These are phyloP conservation scores for Hirundo rustica DNA, from an alignment of 2,797 vertebrate species.

Conservation along the genomic window DNA sequence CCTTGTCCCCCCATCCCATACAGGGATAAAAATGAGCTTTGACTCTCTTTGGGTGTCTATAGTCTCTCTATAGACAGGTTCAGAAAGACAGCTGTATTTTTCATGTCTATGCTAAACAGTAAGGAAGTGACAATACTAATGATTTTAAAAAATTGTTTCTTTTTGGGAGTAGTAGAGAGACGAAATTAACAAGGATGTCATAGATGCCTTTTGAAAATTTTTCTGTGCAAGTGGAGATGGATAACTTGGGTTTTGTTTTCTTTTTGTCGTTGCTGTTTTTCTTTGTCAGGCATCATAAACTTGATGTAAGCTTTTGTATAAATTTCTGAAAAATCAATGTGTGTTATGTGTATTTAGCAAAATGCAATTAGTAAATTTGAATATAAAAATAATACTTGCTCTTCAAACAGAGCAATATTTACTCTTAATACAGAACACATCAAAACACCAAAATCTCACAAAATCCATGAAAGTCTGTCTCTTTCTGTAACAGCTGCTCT, in stretches of 20 bases:
- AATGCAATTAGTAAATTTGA: background rate
- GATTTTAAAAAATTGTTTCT: background rate
- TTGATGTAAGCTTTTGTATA: background rate
- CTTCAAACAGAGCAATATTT: background rate
- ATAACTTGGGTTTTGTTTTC: background rate
- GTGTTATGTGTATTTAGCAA: background rate
- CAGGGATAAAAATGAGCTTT: background rate
- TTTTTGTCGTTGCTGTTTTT: background rate
- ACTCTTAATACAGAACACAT: background rate
- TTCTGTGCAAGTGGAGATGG: background rate
- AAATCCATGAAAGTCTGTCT: background rate
- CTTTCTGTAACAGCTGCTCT: background rate
- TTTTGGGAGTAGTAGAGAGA: background rate
- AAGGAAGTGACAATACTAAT: background rate
- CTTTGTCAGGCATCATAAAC: background rate
- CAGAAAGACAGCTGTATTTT: background rate
- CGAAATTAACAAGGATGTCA: background rate
- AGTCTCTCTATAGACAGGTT: background rate
- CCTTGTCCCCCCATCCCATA: background rate
- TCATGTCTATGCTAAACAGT: background rate
- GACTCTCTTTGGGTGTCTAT: background rate
- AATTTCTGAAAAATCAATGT: background rate
- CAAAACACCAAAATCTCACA: background rate
- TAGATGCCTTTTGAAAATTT: background rate
- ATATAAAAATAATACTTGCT: background rate